Percentiles rank a stretch among this genome's conserved stretches.
Conservation (phyloP, 1,140 invertebrate genomes). For the Bombus difficillimus region DNA sequence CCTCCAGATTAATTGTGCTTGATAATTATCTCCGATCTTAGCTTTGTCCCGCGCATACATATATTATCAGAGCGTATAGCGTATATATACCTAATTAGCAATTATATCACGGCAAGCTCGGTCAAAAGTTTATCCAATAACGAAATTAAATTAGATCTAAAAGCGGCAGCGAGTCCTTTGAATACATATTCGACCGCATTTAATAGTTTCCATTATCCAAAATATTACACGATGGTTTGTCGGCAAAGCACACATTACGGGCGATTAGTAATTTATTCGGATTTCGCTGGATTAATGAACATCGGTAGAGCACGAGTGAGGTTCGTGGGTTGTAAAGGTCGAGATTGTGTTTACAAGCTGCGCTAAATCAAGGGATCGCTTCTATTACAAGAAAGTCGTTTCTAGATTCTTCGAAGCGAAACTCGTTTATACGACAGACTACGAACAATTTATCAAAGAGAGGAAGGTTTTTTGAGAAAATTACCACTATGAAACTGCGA, state of each 20-base stretch:
- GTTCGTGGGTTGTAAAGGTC: neutral
- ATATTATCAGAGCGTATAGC: too few relatives aligned
- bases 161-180: too few relatives aligned
- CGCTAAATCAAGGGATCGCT: neutral
- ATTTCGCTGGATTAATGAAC: neutral
- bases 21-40: too few relatives aligned
- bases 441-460: too few relatives aligned
- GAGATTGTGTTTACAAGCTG: neutral
- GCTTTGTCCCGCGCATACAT: too few relatives aligned
- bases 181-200: neutral
- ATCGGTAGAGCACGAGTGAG: neutral
- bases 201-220: neutral
- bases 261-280: neutral
- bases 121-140: neutral
- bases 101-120: neutral
- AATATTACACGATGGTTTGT: neutral
- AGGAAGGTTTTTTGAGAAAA: too few relatives aligned
- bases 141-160: neutral
- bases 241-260: neutral
- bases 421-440: neutral
- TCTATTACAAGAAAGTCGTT: neutral
- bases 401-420: neutral
- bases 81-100: neutral
- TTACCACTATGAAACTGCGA: too few relatives aligned
- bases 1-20: too few relatives aligned